These are phyloP conservation scores for Chauna torquata DNA, from an alignment of 2,113 vertebrate genomes.

Conservation along the genomic window DNA sequence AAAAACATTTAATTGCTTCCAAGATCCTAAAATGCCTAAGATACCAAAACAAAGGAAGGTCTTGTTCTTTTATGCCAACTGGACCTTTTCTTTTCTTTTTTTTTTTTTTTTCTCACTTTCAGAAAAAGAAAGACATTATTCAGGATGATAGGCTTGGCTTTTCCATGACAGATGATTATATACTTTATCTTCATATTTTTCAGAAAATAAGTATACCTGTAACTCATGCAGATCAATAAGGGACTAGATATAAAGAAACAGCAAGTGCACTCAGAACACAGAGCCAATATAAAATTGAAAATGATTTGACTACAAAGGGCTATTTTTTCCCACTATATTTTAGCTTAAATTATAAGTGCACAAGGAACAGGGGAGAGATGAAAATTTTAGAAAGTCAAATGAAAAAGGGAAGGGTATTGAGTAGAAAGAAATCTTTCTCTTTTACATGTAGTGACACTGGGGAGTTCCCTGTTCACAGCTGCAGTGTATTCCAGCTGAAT, in stretches of 20 bases:
- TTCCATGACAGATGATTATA: not conserved
- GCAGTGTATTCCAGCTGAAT: not conserved
- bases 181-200: not conserved
- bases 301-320: not conserved
- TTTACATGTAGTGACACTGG: not conserved
- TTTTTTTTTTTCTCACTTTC: not conserved
- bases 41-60: not conserved
- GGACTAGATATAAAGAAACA: not conserved
- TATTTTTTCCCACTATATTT: not conserved
- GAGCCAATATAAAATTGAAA: not conserved
- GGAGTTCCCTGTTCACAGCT: not conserved
- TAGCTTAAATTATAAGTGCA: not conserved
- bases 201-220: not conserved
- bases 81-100: not conserved
- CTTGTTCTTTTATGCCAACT: not conserved
- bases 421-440: not conserved
- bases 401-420: not conserved
- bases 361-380: not conserved
- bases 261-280: not conserved
- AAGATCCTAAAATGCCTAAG: not conserved
- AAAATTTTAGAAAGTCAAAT: not conserved
- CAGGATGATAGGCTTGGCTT: not conserved
- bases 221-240: not conserved
- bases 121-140: not conserved
- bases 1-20: slow-evolving; percentile 18